Conservation (phyloP, 2,113 vertebrate genomes). For the Ardeotis arabs region DNA sequence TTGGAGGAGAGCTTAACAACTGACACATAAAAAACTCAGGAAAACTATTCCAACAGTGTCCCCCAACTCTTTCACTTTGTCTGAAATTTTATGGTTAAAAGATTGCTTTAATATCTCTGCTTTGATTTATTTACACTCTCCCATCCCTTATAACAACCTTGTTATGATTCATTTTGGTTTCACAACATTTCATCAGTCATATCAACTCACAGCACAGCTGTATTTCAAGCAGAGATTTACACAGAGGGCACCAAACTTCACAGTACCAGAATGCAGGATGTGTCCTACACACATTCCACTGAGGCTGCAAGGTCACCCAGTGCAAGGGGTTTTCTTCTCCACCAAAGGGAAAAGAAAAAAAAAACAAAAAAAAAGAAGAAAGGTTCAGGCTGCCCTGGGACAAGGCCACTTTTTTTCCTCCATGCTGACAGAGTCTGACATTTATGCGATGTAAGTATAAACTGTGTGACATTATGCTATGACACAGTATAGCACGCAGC, state of each 20-base stretch:
- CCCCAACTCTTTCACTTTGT: background rate
- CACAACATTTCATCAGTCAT: background rate
- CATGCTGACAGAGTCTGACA: background rate
- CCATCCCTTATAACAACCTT: background rate
- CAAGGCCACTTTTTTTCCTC: background rate
- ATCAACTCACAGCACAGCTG: background rate
- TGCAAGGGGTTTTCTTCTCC: background rate
- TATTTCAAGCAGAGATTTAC: background rate
- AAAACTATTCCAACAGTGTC: background rate
- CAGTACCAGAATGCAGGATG: background rate
- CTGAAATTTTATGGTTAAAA: background rate
- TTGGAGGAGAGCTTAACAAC: background rate
- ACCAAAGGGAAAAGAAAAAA: background rate
- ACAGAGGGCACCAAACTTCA: background rate
- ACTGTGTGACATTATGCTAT: background rate
- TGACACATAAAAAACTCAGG: background rate
- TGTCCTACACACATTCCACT: background rate
- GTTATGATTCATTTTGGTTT: slow-evolving; percentile 24
- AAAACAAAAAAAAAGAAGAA: background rate
- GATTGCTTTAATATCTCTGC: background rate
- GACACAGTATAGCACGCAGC: background rate
- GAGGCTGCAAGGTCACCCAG: background rate
- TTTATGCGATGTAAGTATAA: background rate
- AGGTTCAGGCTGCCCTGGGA: background rate
- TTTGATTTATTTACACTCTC: slow-evolving; percentile 44